Evolutionary conservation across 1,140 invertebrate species (phyloP).

Genomic region (Drosophila gunungcola): DNA sequence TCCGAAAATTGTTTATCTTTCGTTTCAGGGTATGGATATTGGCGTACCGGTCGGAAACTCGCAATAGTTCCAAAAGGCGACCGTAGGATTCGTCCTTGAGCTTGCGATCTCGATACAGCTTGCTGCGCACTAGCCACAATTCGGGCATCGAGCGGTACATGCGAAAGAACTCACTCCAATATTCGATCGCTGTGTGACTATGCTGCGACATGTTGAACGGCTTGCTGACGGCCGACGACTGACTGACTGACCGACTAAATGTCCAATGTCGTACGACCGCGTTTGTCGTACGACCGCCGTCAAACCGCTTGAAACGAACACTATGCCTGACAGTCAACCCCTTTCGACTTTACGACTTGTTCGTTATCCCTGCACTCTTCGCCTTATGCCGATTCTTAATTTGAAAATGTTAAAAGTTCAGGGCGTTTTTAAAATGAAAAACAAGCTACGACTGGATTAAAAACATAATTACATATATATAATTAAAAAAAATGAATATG

Average conservation of each 20-base stretch:
- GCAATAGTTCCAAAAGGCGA: slow-evolving; percentile 27
- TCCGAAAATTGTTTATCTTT: slow-evolving; percentile 69
- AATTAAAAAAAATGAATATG: no score
- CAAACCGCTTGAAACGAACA: slow-evolving; percentile 13
- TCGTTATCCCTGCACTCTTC: not conserved
- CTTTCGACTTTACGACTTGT: not conserved
- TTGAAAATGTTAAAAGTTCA: no score
- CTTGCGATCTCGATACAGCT: slow-evolving; percentile 50
- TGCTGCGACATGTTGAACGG: slow-evolving; percentile 20
- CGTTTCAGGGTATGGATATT: slow-evolving; percentile 61
- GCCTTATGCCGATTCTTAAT: no score
- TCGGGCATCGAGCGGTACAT: slow-evolving; percentile 69
- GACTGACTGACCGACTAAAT: not conserved
- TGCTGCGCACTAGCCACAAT: slow-evolving; percentile 52
- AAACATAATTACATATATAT: no score
- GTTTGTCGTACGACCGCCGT: slow-evolving; percentile 47
- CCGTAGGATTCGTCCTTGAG: slow-evolving; percentile 46
- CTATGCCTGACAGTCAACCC: not conserved
- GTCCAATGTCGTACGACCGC: slow-evolving; percentile 28
- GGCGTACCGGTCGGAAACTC: slow-evolving; percentile 19
- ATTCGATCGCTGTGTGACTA: slow-evolving; percentile 8
- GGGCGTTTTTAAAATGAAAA: no score
- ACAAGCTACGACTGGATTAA: no score
- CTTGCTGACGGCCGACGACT: not conserved
- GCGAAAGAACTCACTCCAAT: slow-evolving; percentile 56